A percentile compares a stretch with the other conserved stretches of the same genome.
These are phyloP conservation scores for Sphaerophoria taeniata DNA, from an alignment of 2,888 invertebrate genomes.

Conservation along the genomic window DNA sequence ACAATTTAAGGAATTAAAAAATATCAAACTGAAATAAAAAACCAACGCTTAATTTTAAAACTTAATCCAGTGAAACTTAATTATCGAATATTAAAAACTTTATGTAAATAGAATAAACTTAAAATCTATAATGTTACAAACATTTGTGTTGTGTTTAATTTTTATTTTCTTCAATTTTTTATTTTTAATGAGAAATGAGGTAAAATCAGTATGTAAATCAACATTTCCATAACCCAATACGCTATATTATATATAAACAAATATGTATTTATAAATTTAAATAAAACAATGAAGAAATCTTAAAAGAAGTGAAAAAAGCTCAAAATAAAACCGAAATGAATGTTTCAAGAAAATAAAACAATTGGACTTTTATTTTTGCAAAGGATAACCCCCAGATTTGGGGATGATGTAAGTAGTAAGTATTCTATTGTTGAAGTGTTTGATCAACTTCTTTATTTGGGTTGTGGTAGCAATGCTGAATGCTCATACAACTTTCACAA, in stretches of 20 bases:
- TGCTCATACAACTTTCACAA: no score
- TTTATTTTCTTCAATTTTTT: slow-evolving; percentile 43
- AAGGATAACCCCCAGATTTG: no score
- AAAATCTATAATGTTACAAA: slow-evolving; percentile 35
- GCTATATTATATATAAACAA: slow-evolving; percentile 41
- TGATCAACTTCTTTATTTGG: no score
- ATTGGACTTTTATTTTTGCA: background rate
- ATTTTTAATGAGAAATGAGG: slow-evolving; percentile 10
- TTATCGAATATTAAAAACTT: background rate
- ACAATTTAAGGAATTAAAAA: slow-evolving; percentile 36
- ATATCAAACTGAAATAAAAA: slow-evolving; percentile 11
- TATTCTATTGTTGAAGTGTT: no score
- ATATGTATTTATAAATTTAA: slow-evolving; percentile 66
- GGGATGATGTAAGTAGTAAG: no score
- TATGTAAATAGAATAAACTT: slow-evolving; percentile 16
- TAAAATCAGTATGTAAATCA: slow-evolving; percentile 66
- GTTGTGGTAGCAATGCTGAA: no score
- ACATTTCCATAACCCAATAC: slow-evolving; percentile 60
- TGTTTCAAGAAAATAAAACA: slow-evolving; percentile 63
- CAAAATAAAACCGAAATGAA: slow-evolving; percentile 73
- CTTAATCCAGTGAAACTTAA: slow-evolving; percentile 13
- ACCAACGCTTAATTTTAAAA: slow-evolving; percentile 54
- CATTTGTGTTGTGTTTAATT: slow-evolving; percentile 32
- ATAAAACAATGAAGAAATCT: slow-evolving; percentile 32
- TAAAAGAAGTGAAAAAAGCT: slow-evolving; percentile 49